phyloP scores from a whole-genome alignment of 2,888 invertebrate genomes.

The Yponomeuta malinellus region DNA sequence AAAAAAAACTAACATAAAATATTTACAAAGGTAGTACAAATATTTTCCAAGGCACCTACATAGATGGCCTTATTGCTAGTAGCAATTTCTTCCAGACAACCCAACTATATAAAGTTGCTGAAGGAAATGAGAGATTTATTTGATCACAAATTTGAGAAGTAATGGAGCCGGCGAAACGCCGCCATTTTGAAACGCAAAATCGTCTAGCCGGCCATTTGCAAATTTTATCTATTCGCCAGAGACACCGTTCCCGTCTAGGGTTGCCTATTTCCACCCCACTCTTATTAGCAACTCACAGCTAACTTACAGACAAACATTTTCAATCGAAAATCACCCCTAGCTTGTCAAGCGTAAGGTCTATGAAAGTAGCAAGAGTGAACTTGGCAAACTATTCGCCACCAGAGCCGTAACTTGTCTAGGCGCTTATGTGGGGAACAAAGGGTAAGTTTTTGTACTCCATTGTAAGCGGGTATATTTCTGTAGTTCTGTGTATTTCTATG shows the following conservation, averaged over 20 bases:
- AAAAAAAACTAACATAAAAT: no score
- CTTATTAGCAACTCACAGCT: background rate
- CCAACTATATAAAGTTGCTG: no score
- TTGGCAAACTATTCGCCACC: background rate
- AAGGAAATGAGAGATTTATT: no score
- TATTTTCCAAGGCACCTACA: no score
- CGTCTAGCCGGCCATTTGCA: constrained; percentile 1
- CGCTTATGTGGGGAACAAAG: background rate
- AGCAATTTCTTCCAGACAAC: no score
- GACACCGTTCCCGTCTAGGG: background rate
- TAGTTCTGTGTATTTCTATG: background rate
- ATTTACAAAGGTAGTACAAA: no score
- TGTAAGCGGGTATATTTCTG: background rate
- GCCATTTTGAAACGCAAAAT: background rate
- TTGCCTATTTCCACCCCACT: constrained; percentile 1
- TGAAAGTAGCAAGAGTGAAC: background rate
- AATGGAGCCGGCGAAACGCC: background rate
- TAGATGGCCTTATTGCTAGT: no score
- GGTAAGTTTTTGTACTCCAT: background rate
- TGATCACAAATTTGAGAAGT: no score
- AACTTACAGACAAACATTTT: background rate
- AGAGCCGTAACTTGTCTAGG: background rate
- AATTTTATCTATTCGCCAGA: background rate
- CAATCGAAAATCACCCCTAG: background rate
- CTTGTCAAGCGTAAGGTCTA: background rate